A percentile compares a stretch with the other conserved stretches of the same genome.
These are phyloP conservation scores for Cyclargus thomasi DNA, from an alignment of 1,140 invertebrate species.

Conservation along the genomic window DNA sequence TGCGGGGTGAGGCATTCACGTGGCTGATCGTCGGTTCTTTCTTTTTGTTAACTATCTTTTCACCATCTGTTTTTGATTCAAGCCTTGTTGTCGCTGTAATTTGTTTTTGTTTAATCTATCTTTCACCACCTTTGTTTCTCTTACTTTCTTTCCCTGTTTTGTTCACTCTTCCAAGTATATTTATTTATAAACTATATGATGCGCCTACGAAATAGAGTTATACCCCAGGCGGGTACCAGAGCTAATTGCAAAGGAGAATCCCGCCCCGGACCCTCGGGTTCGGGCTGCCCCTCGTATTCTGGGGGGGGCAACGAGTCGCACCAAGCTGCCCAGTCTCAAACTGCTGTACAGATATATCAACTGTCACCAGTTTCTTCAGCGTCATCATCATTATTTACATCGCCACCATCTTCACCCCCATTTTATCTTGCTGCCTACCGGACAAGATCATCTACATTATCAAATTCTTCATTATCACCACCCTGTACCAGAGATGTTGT, in stretches of 20 bases:
- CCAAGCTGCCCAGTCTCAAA: neutral
- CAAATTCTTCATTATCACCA: neutral
- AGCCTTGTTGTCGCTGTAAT: no score
- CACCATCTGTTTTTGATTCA: no score
- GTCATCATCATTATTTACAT: neutral
- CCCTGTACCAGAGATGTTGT: neutral
- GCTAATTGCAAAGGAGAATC: no score
- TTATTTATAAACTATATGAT: neutral
- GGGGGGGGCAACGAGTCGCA: conserved; percentile 9
- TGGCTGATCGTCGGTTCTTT: no score
- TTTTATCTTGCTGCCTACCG: neutral
- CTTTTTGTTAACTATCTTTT: no score
- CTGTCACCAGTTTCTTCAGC: neutral
- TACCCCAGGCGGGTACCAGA: no score
- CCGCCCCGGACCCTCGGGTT: conserved; percentile 3
- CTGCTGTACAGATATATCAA: neutral
- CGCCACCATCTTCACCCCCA: neutral
- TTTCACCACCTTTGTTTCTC: no score
- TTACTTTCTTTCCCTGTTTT: no score
- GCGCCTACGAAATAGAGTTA: conserved; percentile 15
- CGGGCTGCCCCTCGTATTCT: conserved; percentile 14
- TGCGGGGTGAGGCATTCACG: no score
- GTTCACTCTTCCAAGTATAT: no score
- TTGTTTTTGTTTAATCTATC: no score
- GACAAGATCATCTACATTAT: neutral